phyloP scores from a whole-genome alignment of 2,113 vertebrate species.

The Otus sunia region DNA sequence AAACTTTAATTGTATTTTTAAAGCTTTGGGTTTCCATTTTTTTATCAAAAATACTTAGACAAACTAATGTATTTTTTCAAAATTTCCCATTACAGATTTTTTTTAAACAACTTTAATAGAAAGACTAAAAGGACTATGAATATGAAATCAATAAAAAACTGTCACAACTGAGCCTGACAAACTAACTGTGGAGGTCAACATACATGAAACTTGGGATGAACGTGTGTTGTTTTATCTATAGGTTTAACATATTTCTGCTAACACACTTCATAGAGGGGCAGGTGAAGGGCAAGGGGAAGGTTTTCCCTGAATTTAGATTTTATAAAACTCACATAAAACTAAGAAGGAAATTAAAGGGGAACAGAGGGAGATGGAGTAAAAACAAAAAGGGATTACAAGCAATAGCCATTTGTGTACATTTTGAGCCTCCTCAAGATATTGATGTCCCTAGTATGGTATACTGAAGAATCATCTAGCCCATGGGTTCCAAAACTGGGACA shows the following conservation, averaged over 20 bases:
- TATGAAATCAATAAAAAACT: background rate
- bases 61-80: background rate
- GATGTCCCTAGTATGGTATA: background rate
- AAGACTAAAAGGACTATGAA: background rate
- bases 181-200: background rate
- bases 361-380: background rate
- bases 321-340: background rate
- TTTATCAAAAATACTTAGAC: background rate
- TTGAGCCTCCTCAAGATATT: background rate
- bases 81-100: background rate
- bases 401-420: background rate
- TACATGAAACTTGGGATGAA: background rate
- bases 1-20: conserved; percentile 39
- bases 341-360: background rate
- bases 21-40: background rate
- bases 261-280: background rate
- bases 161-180: background rate
- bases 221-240: background rate
- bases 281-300: background rate
- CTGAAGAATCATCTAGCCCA: background rate
- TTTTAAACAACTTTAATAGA: background rate
- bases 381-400: background rate
- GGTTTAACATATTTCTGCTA: background rate
- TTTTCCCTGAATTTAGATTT: background rate
- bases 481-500: background rate